phyloP scores from a whole-genome alignment of 2,797 vertebrate genomes.

The Parauchenoglanis punctatus region DNA sequence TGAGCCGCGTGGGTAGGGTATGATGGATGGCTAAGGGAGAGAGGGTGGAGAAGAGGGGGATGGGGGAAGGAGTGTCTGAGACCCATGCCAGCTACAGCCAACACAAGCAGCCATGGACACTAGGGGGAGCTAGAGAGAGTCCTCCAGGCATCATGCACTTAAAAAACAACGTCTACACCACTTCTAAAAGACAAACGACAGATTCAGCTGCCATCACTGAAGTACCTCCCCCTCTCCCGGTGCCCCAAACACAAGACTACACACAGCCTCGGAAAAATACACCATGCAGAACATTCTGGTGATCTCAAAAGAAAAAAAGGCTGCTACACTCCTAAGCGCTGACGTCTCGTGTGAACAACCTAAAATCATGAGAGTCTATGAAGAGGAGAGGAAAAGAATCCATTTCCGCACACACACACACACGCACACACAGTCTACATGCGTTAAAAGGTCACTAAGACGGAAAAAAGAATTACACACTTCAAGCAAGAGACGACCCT shows the following conservation, averaged over 20 bases:
- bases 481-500: conserved; percentile 51
- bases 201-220: conserved; percentile 33
- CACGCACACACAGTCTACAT: conserved; percentile 34
- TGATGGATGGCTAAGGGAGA: conserved; percentile 23
- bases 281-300: conserved; percentile 50
- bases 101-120: conserved; percentile 53
- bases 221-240: conserved; percentile 38
- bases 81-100: conserved; percentile 51
- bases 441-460: conserved; percentile 32
- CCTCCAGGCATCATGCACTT: conserved; percentile 54
- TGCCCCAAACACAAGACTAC: conserved; percentile 29
- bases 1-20: conserved; percentile 30
- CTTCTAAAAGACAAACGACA: conserved; percentile 25
- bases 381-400: conserved; percentile 30
- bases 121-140: conserved; percentile 50
- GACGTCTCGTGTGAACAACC: conserved; percentile 30
- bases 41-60: conserved; percentile 9
- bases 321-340: conserved; percentile 24
- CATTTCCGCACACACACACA: conserved; percentile 33
- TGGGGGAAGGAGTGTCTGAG: conserved; percentile 22
- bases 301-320: conserved; percentile 31
- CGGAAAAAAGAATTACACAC: conserved; percentile 30
- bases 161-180: conserved; percentile 32
- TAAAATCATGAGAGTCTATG: conserved; percentile 42
- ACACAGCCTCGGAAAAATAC: conserved; percentile 42